A percentile compares a stretch with the other conserved stretches of the same genome.
phyloP scores from a whole-genome alignment of 2,113 vertebrate genomes.

The Machaerirhynchus nigripectus region DNA sequence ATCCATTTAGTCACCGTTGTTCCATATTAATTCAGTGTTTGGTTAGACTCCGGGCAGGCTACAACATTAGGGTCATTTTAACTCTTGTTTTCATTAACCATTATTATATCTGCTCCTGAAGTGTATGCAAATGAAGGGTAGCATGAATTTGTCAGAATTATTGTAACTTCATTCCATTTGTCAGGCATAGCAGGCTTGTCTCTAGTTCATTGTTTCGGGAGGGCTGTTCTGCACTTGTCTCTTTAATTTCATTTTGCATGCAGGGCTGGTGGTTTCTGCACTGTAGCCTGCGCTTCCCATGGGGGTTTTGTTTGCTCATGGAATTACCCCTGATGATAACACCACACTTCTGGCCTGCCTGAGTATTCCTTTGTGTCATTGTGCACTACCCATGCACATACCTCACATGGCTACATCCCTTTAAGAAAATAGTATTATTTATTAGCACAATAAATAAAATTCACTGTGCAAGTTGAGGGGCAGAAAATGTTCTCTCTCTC shows the following conservation, averaged over 20 bases:
- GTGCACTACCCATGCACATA: neutral
- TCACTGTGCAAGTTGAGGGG: neutral
- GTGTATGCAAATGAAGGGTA: slow-evolving; percentile 31
- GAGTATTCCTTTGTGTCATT: neutral
- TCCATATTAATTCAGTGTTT: slow-evolving; percentile 42
- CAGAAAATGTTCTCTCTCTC: neutral
- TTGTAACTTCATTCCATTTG: slow-evolving; percentile 34
- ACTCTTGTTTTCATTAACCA: slow-evolving; percentile 39
- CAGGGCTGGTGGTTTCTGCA: neutral
- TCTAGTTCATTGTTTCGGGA: slow-evolving; percentile 22
- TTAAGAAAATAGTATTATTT: neutral
- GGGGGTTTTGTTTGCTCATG: neutral
- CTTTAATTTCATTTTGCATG: slow-evolving; percentile 41
- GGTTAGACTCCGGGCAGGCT: neutral
- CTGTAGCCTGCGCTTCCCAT: neutral
- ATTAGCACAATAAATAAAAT: neutral
- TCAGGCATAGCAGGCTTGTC: neutral
- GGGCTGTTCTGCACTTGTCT: neutral
- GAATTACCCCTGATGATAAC: neutral
- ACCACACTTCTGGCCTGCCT: neutral
- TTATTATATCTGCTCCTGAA: slow-evolving; percentile 21
- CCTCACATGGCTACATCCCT: neutral
- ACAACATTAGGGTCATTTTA: slow-evolving; percentile 12
- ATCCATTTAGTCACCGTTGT: slow-evolving; percentile 53
- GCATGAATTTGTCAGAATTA: slow-evolving; percentile 61